Percentiles rank a stretch among this genome's conserved stretches.
Evolutionary conservation across 2,113 vertebrate species (phyloP).

Genomic region (Entelurus aequoreus): DNA sequence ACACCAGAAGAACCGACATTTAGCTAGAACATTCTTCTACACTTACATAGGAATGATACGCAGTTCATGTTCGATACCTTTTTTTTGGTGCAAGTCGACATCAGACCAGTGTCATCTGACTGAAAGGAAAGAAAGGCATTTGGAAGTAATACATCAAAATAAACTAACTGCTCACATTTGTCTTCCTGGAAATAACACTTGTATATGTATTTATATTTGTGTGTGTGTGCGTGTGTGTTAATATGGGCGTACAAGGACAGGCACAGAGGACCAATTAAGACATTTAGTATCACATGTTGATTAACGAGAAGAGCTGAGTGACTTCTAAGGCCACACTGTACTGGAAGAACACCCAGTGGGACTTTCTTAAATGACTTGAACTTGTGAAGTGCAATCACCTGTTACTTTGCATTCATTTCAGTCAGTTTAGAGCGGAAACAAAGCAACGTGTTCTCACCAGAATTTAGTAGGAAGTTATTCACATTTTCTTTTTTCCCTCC

Average conservation of each 20-base stretch:
- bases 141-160: constrained; percentile 47
- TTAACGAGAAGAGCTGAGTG: constrained; percentile 47
- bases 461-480: background rate
- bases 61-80: constrained; percentile 39
- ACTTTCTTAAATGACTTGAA: background rate
- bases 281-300: constrained; percentile 55
- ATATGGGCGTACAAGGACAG: constrained; percentile 49
- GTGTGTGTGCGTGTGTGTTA: background rate
- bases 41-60: constrained; percentile 52
- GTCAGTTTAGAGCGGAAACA: background rate
- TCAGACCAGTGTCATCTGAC: constrained; percentile 49
- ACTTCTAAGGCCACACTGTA: constrained; percentile 44
- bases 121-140: constrained; percentile 54
- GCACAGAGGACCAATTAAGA: constrained; percentile 70
- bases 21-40: constrained; percentile 45
- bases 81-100: constrained; percentile 49
- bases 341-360: constrained; percentile 11
- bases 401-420: background rate
- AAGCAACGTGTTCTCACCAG: background rate
- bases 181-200: constrained; percentile 34
- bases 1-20: constrained; percentile 57
- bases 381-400: background rate
- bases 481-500: background rate
- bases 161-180: constrained; percentile 37
- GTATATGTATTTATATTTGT: constrained; percentile 18